Percentiles rank a stretch among this genome's conserved stretches.
These are phyloP conservation scores for Perdix hodgsoniae DNA, from an alignment of 2,797 vertebrate species.

Conservation along the genomic window DNA sequence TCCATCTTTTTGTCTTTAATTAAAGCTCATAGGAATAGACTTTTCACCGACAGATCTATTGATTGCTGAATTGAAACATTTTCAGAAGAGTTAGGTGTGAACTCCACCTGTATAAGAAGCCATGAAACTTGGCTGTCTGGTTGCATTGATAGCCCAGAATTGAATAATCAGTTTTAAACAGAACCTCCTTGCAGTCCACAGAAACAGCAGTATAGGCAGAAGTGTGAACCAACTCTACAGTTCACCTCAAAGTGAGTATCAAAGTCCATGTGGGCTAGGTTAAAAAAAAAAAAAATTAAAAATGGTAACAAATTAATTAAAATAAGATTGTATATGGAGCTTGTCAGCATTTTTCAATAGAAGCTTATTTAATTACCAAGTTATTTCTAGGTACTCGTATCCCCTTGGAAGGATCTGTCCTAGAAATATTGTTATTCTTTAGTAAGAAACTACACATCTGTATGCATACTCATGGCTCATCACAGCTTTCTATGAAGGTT, in stretches of 20 bases:
- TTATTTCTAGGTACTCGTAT: neutral
- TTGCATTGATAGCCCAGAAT: neutral
- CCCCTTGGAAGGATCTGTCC: neutral
- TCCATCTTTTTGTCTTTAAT: constrained; percentile 57
- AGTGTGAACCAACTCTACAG: neutral
- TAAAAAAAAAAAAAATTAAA: neutral
- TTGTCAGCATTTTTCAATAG: neutral
- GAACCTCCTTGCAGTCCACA: neutral
- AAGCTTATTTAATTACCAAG: neutral
- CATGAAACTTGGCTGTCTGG: neutral
- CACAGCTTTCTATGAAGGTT: neutral
- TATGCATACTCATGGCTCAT: neutral
- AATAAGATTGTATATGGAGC: neutral
- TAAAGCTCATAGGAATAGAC: constrained; percentile 56
- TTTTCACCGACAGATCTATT: constrained; percentile 50
- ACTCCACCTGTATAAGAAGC: neutral
- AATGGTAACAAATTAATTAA: neutral
- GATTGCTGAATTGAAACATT: constrained; percentile 27
- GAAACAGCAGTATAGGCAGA: neutral
- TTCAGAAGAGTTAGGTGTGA: neutral
- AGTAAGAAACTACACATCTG: neutral
- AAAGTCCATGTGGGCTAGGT: neutral
- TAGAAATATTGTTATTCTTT: neutral
- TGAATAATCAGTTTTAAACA: neutral
- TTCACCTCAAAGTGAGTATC: neutral